Percentiles rank a stretch among this genome's conserved stretches.
Evolutionary conservation across 1,140 invertebrate species (phyloP).

Genomic region (Drosophila leontia): DNA sequence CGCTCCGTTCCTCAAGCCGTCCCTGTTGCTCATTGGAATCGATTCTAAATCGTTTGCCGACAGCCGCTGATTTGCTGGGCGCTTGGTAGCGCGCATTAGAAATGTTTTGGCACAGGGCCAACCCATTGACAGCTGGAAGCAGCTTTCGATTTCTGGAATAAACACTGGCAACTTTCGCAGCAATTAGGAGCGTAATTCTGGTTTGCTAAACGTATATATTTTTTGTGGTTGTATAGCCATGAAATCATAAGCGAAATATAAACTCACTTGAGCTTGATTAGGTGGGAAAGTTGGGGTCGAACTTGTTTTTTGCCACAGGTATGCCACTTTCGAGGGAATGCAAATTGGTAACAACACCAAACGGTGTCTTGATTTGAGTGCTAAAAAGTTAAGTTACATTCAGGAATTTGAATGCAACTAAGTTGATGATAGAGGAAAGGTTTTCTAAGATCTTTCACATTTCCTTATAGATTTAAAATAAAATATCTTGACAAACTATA

Average conservation of each 20-base stretch:
- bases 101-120: constrained; percentile 73
- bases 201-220: constrained; percentile 8
- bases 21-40: constrained; percentile 32
- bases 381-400: constrained; percentile 7
- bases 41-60: constrained; percentile 32
- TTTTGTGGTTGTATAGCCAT: constrained; percentile 23
- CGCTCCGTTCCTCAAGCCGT: constrained; percentile 15
- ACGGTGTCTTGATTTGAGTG: neutral
- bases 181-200: constrained; percentile 42
- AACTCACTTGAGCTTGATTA: constrained; percentile 13
- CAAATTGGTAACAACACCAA: constrained; percentile 14
- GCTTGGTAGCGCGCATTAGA: constrained; percentile 62
- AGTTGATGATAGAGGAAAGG: neutral
- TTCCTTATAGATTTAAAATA: too few relatives aligned
- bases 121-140: constrained; percentile 60
- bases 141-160: constrained; percentile 68
- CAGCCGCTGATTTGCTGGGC: constrained; percentile 57
- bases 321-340: constrained; percentile 21
- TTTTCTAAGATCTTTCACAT: constrained; percentile 1
- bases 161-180: constrained; percentile 4
- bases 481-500: too few relatives aligned
- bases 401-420: neutral
- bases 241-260: constrained; percentile 63
- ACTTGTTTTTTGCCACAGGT: constrained; percentile 7
- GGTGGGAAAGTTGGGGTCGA: constrained; percentile 33